Conservation (phyloP, 2,797 vertebrate genomes). For the Esox masquinongy region DNA sequence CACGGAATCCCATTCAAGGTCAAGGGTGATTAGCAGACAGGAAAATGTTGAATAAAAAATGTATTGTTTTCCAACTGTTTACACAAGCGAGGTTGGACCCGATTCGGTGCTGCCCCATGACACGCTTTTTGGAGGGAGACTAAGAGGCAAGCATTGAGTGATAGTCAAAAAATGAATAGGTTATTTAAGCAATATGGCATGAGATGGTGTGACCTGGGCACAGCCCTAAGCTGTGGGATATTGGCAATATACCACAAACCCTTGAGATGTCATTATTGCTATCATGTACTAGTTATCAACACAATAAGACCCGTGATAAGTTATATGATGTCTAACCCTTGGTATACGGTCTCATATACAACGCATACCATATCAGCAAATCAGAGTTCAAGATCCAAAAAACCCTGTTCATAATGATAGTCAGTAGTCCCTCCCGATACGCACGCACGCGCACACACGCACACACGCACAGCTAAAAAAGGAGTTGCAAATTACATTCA, state of each 20-base stretch:
- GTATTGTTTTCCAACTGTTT: neutral
- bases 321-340: neutral
- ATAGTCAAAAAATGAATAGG: neutral
- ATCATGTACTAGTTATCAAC: too few species aligned
- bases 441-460: too few species aligned
- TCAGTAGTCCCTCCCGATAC: too few species aligned
- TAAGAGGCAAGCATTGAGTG: neutral
- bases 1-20: neutral
- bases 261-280: too few species aligned
- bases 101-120: neutral
- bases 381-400: neutral
- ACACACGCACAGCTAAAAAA: too few species aligned
- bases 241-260: neutral
- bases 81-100: neutral
- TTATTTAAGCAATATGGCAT: neutral
- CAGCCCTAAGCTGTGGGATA: neutral
- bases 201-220: too few species aligned
- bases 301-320: neutral
- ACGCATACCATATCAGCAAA: neutral
- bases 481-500: slow-evolving; percentile 2
- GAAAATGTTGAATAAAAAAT: neutral
- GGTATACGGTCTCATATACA: too few species aligned
- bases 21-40: neutral
- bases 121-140: neutral
- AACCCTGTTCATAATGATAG: too few species aligned